Base-by-base conservation (phyloP, 2,113 vertebrate species). In the Callocephalon fimbriatum region DNA sequence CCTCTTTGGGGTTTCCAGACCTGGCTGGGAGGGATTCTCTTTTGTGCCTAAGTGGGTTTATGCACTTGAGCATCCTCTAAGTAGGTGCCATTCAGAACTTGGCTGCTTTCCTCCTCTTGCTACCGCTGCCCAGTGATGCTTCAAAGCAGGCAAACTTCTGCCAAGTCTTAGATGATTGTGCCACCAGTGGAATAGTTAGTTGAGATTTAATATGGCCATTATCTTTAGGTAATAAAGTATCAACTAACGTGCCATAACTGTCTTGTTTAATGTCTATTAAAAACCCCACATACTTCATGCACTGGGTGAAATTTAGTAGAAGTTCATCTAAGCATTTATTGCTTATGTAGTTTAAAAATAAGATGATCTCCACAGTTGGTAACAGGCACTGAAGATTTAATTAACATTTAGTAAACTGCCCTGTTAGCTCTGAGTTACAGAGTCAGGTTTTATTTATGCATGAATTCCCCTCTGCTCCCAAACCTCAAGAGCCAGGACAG, bases 331-430 rank as follows among this genome's bases (percentile, higher is more conserved):
- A 96, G 96, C 98, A 98, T 98, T 98, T 98, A 98, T 96, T 97
- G 98, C 97, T 97, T 98, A 98, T 97, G 98, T 98, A 98, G 98
- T 98, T 98, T 96, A 97, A 97, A 98, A 98, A 98, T 96, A 98
- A 97, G 98, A 98, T 98, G 97, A 97, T 98, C 97, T 97, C 95
- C 92, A 88, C 90, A 96, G 97, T 97, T 98, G 95, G 97, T 98
- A 98, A 97, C 97, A 98, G 96, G 82, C 97, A 94, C 91, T 72
- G 95, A 97, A 97, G 95, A 98, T 98, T 98, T 98, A 98, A 98
- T 98, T 98, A 98, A 97, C 95, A 89, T 97, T 97, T 92, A 95
- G 96, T 93, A 97, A 98, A 97, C 96, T 97, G 91, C 95, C 95
- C 96, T 97, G 96, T 97, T 98, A 97, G 96, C 93, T 96, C 96